Percentiles rank a stretch among this genome's conserved stretches.
Evolutionary conservation across 2,797 vertebrate genomes (phyloP).

Genomic region (Erethizon dorsatum): DNA sequence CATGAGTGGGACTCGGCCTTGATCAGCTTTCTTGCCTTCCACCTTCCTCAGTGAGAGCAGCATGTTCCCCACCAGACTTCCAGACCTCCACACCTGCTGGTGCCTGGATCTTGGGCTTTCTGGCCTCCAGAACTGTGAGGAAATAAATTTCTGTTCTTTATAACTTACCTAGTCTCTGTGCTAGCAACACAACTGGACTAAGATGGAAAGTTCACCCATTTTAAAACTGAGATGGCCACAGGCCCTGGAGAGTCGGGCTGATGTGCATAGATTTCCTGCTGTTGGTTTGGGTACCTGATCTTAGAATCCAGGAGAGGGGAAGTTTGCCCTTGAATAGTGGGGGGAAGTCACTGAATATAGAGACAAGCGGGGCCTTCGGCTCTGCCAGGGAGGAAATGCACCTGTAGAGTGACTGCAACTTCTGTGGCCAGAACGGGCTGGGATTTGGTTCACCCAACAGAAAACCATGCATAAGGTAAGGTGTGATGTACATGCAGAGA

Average conservation of each 20-base stretch:
- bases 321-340: no score
- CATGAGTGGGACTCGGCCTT: no score
- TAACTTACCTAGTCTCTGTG: neutral
- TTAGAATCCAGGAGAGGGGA: neutral
- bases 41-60: neutral
- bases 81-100: neutral
- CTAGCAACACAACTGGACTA: neutral
- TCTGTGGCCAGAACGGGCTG: rapidly evolving
- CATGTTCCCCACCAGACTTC: neutral
- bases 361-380: no score
- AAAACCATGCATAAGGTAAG: rapidly evolving
- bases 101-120: neutral
- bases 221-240: neutral
- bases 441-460: neutral
- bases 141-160: neutral
- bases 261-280: rapidly evolving
- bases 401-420: rapidly evolving
- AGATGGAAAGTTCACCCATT: neutral
- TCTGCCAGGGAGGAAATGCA: rapidly evolving
- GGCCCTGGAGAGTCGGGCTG: no score
- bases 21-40: neutral
- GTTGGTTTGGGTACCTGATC: neutral
- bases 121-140: neutral
- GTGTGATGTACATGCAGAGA: neutral
- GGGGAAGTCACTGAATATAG: neutral